Percentiles rank a stretch among this genome's conserved stretches.
Conservation (phyloP, 2,113 vertebrate genomes). For the Accipiter cooperii region DNA sequence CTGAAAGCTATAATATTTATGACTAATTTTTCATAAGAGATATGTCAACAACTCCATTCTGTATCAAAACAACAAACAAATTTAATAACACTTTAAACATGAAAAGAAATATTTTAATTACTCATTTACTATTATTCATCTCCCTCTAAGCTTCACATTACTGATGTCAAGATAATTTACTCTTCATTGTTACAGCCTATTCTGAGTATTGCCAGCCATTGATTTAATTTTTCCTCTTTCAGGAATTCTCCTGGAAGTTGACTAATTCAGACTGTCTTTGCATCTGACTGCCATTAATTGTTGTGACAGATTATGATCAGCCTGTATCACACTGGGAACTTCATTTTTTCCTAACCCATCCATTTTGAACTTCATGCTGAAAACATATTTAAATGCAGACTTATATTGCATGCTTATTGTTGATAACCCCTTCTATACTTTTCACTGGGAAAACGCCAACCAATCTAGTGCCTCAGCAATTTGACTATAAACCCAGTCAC, state of each 20-base stretch:
- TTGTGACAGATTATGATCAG: neutral
- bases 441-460: neutral
- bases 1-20: neutral
- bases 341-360: neutral
- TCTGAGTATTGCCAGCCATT: neutral
- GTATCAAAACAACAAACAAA: neutral
- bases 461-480: neutral
- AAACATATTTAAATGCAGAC: neutral
- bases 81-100: neutral
- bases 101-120: conserved; percentile 14
- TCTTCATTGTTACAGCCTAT: neutral
- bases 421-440: neutral
- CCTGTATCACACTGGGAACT: neutral
- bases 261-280: neutral
- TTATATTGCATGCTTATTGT: fast-evolving
- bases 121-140: neutral
- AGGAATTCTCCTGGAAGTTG: neutral
- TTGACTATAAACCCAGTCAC: neutral
- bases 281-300: neutral
- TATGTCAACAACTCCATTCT: neutral
- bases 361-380: neutral
- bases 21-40: neutral
- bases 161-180: neutral
- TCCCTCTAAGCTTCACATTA: neutral
- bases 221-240: neutral